phyloP scores from a whole-genome alignment of 2,888 invertebrate genomes.

The Pollenia labialis region DNA sequence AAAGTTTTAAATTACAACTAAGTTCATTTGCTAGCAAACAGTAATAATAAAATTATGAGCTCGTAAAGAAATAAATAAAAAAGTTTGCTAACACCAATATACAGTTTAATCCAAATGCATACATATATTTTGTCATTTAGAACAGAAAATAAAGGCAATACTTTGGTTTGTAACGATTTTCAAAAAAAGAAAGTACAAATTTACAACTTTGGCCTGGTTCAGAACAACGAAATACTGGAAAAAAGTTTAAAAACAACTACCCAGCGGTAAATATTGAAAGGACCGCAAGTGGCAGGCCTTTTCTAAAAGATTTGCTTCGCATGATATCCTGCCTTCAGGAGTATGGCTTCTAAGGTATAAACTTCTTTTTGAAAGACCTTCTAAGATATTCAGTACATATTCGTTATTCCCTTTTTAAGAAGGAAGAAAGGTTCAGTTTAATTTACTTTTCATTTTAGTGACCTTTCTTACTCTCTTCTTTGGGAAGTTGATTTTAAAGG shows the following conservation, averaged over 20 bases:
- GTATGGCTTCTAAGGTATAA: no score
- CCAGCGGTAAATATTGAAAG: no score
- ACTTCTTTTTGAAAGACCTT: no score
- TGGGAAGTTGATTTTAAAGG: no score
- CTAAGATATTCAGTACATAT: no score
- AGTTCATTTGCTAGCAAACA: not conserved
- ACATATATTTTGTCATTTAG: constrained; percentile 36
- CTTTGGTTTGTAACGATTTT: constrained; percentile 26
- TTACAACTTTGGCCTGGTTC: constrained; percentile 31
- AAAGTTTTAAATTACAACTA: constrained; percentile 2
- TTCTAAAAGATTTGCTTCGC: no score
- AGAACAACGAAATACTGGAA: not conserved
- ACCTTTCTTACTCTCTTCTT: no score
- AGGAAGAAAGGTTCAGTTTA: no score
- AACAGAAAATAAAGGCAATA: constrained; percentile 12
- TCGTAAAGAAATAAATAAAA: not conserved
- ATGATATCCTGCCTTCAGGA: no score
- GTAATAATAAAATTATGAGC: constrained; percentile 31
- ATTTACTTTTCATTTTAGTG: no score
- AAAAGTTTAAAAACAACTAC: not conserved
- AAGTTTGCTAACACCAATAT: not conserved
- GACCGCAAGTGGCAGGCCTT: no score
- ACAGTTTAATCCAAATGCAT: constrained; percentile 60
- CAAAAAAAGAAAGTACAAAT: constrained; percentile 13
- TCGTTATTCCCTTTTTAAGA: no score